These are phyloP conservation scores for Parnassius mnemosyne DNA, from an alignment of 2,888 invertebrate genomes.

Conservation along the genomic window DNA sequence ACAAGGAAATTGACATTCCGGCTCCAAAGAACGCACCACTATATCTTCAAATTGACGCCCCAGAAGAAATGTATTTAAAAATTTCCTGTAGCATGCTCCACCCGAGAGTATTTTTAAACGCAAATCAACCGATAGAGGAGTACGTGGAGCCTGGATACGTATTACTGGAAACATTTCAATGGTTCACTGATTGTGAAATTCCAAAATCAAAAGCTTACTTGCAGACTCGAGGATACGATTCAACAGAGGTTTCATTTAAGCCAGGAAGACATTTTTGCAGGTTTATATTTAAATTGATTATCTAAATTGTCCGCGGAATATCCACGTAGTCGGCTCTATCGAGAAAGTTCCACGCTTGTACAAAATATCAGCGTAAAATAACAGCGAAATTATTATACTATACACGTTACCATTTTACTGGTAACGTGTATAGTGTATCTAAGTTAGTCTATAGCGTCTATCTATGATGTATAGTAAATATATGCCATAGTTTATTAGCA, in stretches of 20 bases:
- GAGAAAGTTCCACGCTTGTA: too few relatives aligned
- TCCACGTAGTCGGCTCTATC: too few relatives aligned
- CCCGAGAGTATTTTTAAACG: constrained; percentile 57
- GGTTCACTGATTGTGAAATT: constrained; percentile 55
- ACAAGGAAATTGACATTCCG: constrained; percentile 46
- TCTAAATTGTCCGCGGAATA: not conserved
- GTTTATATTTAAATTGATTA: constrained; percentile 36
- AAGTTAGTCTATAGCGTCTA: too few relatives aligned
- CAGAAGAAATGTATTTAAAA: constrained; percentile 48
- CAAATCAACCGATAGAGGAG: constrained; percentile 48
- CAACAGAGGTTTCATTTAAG: constrained; percentile 48
- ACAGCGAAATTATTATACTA: too few relatives aligned
- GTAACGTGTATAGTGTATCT: too few relatives aligned
- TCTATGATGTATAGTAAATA: too few relatives aligned
- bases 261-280: constrained; percentile 70
- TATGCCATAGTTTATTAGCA: too few relatives aligned
- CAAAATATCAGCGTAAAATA: too few relatives aligned
- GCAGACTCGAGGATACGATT: constrained; percentile 51
- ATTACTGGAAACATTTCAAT: constrained; percentile 61
- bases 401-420: too few relatives aligned
- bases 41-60: constrained; percentile 66
- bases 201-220: constrained; percentile 51
- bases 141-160: constrained; percentile 59
- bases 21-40: constrained; percentile 58
- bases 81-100: constrained; percentile 54